Conservation (phyloP, 2,888 invertebrate species). For the Drosophila falleni region DNA sequence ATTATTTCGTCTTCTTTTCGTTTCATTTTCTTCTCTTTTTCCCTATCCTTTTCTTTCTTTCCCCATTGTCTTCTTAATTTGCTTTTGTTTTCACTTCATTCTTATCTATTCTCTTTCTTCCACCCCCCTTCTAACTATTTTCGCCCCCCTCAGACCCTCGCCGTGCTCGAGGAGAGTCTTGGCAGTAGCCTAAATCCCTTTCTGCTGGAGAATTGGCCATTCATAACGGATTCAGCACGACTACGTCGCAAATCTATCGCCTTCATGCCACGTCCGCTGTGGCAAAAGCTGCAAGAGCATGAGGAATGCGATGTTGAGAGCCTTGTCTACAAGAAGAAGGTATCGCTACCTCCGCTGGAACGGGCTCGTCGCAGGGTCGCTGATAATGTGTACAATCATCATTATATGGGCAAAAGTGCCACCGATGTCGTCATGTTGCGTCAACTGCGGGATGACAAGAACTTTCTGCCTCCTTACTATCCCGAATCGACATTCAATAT, state of each 20-base stretch:
- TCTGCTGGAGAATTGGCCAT: slow-evolving; percentile 60
- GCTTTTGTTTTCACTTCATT: background rate
- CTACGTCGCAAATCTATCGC: slow-evolving; percentile 16
- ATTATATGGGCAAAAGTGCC: slow-evolving; percentile 76
- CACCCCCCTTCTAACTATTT: background rate
- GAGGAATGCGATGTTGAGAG: slow-evolving; percentile 79
- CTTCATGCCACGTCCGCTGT: slow-evolving; percentile 66
- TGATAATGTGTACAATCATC: slow-evolving; percentile 70
- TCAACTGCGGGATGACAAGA: slow-evolving; percentile 54
- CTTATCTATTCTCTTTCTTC: too few species aligned
- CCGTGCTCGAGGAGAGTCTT: slow-evolving; percentile 72
- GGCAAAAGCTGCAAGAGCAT: slow-evolving; percentile 74
- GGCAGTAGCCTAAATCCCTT: slow-evolving; percentile 74
- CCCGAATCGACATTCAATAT: slow-evolving; percentile 62
- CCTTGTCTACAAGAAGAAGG: slow-evolving; percentile 59
- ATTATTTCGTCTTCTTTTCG: background rate
- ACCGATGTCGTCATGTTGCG: slow-evolving; percentile 73
- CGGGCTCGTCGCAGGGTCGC: slow-evolving; percentile 64
- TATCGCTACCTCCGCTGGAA: slow-evolving; percentile 70
- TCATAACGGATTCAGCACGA: slow-evolving; percentile 9
- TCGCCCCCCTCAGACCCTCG: slow-evolving; percentile 23
- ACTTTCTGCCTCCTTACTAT: slow-evolving; percentile 60
- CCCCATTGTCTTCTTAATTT: background rate
- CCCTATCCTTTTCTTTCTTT: too few species aligned
- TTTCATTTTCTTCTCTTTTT: background rate